A percentile compares a stretch with the other conserved stretches of the same genome.
These are phyloP conservation scores for Nomada flava DNA, from an alignment of 2,888 invertebrate genomes.

Conservation along the genomic window DNA sequence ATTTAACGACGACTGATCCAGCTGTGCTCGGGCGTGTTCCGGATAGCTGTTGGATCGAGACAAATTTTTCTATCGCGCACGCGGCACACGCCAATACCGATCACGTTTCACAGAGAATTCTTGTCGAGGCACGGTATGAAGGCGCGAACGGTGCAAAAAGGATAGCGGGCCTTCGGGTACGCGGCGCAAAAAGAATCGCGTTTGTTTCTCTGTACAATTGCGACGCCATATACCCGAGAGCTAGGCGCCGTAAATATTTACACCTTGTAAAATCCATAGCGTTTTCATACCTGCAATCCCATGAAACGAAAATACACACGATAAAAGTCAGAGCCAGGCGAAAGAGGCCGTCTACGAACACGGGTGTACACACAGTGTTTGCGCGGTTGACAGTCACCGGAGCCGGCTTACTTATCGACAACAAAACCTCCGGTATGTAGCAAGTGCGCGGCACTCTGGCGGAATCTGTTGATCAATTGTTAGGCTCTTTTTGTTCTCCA, in stretches of 20 bases:
- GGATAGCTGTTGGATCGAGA: background rate
- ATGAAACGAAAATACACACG: constrained; percentile 51
- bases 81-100: too few relatives aligned
- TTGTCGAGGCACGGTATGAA: background rate
- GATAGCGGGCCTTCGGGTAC: background rate
- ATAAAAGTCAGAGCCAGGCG: constrained; percentile 50
- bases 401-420: constrained; percentile 29
- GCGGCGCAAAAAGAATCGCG: constrained; percentile 42
- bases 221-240: constrained; percentile 53
- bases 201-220: constrained; percentile 38
- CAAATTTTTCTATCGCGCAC: background rate
- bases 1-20: constrained; percentile 39
- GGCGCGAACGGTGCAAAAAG: background rate
- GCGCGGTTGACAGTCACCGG: background rate
- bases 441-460: constrained; percentile 15
- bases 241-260: constrained; percentile 63
- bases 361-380: constrained; percentile 11
- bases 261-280: constrained; percentile 45
- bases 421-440: too few relatives aligned
- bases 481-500: background rate
- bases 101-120: background rate
- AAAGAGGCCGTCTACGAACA: constrained; percentile 42
- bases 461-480: constrained; percentile 13
- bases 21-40: background rate
- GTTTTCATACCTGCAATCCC: constrained; percentile 42